These are phyloP conservation scores for Napeogenes inachia DNA, from an alignment of 2,888 invertebrate species.

Conservation along the genomic window DNA sequence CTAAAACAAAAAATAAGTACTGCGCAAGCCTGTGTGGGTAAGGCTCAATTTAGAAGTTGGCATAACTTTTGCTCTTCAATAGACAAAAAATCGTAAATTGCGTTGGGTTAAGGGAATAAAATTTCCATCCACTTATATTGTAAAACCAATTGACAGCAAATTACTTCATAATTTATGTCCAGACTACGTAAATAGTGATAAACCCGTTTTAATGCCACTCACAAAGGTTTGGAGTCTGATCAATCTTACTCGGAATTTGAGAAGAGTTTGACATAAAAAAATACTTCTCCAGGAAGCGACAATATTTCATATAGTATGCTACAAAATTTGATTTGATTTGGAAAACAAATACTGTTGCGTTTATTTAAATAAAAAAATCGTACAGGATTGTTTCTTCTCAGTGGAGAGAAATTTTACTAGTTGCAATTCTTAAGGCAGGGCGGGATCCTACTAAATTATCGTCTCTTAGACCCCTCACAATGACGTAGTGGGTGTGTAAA, in stretches of 20 bases:
- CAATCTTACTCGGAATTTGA: not conserved
- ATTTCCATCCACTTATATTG: too few species aligned
- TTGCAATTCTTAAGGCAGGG: constrained; percentile 9
- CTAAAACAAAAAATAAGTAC: too few species aligned
- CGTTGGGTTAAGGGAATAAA: too few species aligned
- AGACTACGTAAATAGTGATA: not conserved
- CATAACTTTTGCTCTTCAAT: too few species aligned
- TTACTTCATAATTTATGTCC: too few species aligned
- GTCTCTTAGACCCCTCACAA: constrained; percentile 11
- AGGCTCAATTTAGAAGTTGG: too few species aligned
- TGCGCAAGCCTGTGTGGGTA: too few species aligned
- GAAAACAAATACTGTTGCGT: not conserved
- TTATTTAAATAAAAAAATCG: not conserved
- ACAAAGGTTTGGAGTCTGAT: not conserved
- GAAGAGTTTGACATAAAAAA: not conserved
- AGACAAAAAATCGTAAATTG: too few species aligned
- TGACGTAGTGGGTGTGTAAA: constrained; percentile 24
- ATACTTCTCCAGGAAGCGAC: constrained; percentile 12
- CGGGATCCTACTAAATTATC: not conserved
- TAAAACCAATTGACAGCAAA: too few species aligned
- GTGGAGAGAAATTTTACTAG: constrained; percentile 6
- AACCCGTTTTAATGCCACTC: not conserved
- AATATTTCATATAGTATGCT: constrained; percentile 16
- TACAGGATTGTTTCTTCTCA: constrained; percentile 1
- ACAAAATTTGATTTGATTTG: constrained; percentile 5